phyloP scores from a whole-genome alignment of 2,797 vertebrate species.

The Orientallactaga sibirica region DNA sequence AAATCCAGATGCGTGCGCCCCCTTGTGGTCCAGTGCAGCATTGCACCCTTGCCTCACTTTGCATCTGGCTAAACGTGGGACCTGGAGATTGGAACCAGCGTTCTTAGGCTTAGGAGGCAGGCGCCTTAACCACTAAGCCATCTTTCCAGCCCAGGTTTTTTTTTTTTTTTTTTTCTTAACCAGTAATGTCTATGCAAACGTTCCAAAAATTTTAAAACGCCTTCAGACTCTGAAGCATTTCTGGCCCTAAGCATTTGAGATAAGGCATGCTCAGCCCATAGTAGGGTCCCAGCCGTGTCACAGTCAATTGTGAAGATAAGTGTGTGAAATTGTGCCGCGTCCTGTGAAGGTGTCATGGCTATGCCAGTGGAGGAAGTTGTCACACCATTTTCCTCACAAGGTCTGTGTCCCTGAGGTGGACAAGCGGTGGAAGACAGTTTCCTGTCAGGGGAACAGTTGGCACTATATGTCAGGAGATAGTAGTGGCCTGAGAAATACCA shows the following conservation, averaged over 20 bases:
- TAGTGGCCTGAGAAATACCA: not conserved
- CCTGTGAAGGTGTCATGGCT: not conserved
- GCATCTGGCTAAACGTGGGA: too few species aligned
- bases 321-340: not conserved
- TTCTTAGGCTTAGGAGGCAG: too few species aligned
- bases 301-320: not conserved
- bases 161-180: not conserved
- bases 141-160: too few species aligned
- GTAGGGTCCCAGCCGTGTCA: not conserved
- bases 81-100: too few species aligned
- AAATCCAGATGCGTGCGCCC: too few species aligned
- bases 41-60: too few species aligned
- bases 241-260: not conserved
- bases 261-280: not conserved
- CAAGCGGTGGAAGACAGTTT: not conserved
- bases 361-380: not conserved
- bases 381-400: not conserved
- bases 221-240: not conserved
- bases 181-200: not conserved
- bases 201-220: too few species aligned
- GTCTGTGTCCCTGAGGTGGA: not conserved
- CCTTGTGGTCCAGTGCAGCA: too few species aligned
- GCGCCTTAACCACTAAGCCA: too few species aligned
- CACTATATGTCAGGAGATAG: not conserved
- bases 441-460: not conserved